Percentiles rank a stretch among this genome's conserved stretches.
Evolutionary conservation across 2,113 vertebrate genomes (phyloP).

Genomic region (Hucho hucho): DNA sequence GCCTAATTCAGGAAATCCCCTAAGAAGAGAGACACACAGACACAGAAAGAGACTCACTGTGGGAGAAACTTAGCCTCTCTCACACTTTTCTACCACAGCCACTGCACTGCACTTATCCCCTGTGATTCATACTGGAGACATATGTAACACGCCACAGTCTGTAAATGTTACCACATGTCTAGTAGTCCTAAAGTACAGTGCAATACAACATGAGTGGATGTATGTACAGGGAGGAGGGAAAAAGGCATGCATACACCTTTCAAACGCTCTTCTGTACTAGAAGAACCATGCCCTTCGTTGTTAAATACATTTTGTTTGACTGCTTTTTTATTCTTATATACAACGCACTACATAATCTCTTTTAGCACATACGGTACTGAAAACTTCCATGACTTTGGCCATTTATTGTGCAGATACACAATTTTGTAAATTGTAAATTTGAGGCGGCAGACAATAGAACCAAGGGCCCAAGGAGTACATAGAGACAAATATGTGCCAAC

Average conservation of each 20-base stretch:
- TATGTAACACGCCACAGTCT: slow-evolving; percentile 2
- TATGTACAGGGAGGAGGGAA: not conserved
- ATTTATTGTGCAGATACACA: too few species aligned
- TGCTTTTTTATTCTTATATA: not conserved
- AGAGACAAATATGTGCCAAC: not conserved
- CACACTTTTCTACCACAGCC: not conserved
- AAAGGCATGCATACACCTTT: not conserved
- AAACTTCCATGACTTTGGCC: too few species aligned
- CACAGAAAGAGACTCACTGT: not conserved
- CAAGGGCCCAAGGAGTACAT: slow-evolving; percentile 10
- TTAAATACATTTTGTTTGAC: not conserved
- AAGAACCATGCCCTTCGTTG: not conserved
- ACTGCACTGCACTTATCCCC: not conserved
- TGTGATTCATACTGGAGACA: slow-evolving; percentile 4
- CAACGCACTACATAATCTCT: not conserved
- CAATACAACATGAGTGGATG: not conserved
- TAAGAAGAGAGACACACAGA: slow-evolving; percentile 2
- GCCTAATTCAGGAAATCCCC: slow-evolving; percentile 43
- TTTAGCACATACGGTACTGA: not conserved
- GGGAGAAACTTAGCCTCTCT: not conserved
- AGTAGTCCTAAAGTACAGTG: not conserved
- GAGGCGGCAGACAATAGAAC: slow-evolving; percentile 15
- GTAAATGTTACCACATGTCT: slow-evolving; percentile 1
- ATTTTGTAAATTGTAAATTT: not conserved
- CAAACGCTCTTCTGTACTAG: not conserved